phyloP scores from a whole-genome alignment of 1,140 invertebrate species.

The Atta texana region DNA sequence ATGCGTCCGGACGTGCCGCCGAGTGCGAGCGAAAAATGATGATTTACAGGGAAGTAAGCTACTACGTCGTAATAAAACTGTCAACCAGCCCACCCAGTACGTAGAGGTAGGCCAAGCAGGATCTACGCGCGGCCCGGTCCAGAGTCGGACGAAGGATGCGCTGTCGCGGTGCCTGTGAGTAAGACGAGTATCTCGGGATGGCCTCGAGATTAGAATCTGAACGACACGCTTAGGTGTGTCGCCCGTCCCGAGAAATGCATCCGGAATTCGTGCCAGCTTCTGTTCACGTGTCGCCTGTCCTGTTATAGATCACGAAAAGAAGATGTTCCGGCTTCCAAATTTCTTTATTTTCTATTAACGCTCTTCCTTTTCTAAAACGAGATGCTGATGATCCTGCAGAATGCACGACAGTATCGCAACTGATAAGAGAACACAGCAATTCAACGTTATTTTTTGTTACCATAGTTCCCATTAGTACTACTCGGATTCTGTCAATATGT shows the following conservation, averaged over 20 bases:
- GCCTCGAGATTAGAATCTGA: conserved; percentile 82
- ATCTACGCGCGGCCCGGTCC: neutral
- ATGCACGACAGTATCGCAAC: neutral
- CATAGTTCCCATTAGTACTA: no score
- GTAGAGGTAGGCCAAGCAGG: neutral
- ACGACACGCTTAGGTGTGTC: conserved; percentile 81
- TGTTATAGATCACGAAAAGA: conserved; percentile 22
- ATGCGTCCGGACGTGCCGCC: conserved; percentile 23
- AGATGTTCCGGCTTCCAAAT: conserved; percentile 40
- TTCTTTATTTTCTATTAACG: conserved; percentile 41
- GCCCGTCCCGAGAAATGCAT: conserved; percentile 75
- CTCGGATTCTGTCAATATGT: no score
- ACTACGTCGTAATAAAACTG: conserved; percentile 61
- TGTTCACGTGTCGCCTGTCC: conserved; percentile 75
- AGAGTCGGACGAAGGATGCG: conserved; percentile 38
- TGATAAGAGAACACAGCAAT: neutral
- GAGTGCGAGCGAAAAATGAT: conserved; percentile 45
- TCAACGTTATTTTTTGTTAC: neutral
- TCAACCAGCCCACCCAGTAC: conserved; percentile 56
- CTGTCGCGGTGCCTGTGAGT: conserved; percentile 54
- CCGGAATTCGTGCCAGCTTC: conserved; percentile 78
- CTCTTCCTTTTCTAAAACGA: neutral
- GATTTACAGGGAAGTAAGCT: conserved; percentile 57
- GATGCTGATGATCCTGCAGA: neutral
- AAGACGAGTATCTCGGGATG: conserved; percentile 78